These are phyloP conservation scores for Globia sparganii DNA, from an alignment of 2,888 invertebrate species.

Conservation along the genomic window DNA sequence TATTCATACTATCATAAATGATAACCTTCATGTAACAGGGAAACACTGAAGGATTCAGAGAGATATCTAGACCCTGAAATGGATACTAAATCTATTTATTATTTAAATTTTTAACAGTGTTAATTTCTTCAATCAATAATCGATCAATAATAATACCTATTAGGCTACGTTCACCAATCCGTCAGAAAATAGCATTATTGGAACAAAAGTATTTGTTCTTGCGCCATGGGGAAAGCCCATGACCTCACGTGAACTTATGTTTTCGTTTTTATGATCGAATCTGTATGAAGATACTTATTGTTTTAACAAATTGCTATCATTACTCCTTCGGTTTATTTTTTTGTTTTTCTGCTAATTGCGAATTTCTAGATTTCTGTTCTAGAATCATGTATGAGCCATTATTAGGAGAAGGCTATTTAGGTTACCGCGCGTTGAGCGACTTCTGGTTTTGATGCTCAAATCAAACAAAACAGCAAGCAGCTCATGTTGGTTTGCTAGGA, in stretches of 20 bases:
- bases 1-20: neutral
- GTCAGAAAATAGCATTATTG: constrained; percentile 15
- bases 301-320: constrained; percentile 55
- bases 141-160: constrained; percentile 18
- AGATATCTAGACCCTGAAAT: neutral
- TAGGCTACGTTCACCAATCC: constrained; percentile 12
- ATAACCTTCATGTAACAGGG: neutral
- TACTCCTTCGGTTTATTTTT: constrained; percentile 17
- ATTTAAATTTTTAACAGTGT: neutral
- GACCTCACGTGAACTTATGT: constrained; percentile 48
- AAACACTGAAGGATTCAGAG: neutral
- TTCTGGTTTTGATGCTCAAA: neutral
- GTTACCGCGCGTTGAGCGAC: neutral
- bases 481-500: neutral
- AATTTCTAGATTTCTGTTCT: constrained; percentile 13
- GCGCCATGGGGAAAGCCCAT: constrained; percentile 49
- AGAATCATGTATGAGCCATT: constrained; percentile 7
- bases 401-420: neutral
- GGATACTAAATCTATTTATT: too few species aligned
- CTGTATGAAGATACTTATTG: constrained; percentile 50
- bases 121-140: constrained; percentile 4
- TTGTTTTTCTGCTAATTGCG: neutral
- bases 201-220: constrained; percentile 46
- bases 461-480: neutral
- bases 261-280: constrained; percentile 50